Percentiles rank a stretch among this genome's conserved stretches.
phyloP scores from a whole-genome alignment of 2,888 invertebrate genomes.

The Ormia ochracea region DNA sequence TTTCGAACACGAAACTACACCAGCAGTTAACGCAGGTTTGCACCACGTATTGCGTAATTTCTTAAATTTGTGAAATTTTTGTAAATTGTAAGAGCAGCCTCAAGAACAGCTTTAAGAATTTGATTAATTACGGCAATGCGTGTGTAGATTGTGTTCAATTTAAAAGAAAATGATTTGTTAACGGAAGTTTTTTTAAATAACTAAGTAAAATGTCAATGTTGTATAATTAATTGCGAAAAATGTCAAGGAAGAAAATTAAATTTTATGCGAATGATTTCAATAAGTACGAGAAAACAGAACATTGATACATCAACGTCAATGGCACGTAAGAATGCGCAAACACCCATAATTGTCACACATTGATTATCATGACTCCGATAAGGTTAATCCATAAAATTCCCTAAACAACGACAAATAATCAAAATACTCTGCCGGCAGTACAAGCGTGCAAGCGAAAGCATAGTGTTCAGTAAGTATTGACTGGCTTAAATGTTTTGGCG shows the following conservation, averaged over 20 bases:
- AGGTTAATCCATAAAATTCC: constrained; percentile 38
- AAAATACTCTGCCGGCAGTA: neutral
- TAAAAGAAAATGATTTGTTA: neutral
- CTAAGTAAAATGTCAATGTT: neutral
- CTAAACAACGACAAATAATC: constrained; percentile 39
- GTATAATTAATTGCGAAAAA: neutral
- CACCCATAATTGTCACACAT: constrained; percentile 54
- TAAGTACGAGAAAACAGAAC: neutral
- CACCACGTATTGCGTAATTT: too few relatives aligned
- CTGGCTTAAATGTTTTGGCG: constrained; percentile 29
- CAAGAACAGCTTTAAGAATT: too few relatives aligned
- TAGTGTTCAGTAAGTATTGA: constrained; percentile 34
- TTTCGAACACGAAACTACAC: too few relatives aligned
- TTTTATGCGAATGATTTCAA: constrained; percentile 38
- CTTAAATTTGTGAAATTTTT: too few relatives aligned
- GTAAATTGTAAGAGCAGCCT: too few relatives aligned
- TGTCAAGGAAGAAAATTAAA: constrained; percentile 6
- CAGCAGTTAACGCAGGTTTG: too few relatives aligned
- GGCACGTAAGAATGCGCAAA: neutral
- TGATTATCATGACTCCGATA: constrained; percentile 50
- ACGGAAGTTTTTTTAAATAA: neutral
- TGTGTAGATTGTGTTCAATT: neutral
- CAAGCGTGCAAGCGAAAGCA: neutral
- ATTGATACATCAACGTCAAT: constrained; percentile 19
- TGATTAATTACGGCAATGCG: too few relatives aligned